Evolutionary conservation across 2,797 vertebrate genomes (phyloP), one percentile per base, ranked within the genome.

Genomic region (Rhinophrynus dorsalis): DNA sequence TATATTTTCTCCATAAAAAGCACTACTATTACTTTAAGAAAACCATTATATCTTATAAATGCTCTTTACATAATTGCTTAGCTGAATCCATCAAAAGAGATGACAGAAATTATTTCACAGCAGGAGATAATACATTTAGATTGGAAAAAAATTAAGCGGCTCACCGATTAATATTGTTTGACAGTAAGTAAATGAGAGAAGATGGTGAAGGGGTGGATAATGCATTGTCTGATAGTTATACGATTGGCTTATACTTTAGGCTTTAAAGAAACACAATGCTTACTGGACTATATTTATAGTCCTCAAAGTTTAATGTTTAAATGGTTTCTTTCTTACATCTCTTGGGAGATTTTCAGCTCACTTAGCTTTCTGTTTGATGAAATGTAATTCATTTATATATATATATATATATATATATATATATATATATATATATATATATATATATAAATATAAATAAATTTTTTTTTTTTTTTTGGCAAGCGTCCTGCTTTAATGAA

Each of bases 101-200:
- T 26, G 20, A 50, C 21, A 6, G 35, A 65, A 65, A 66, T 73
- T 66, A 73, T 73, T 59, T 59, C 44, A 30, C 29, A 48, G 59
- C 38, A 63, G 32, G 35, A 58, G 61, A 33, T 44, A 27, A 73
- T 73, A 59, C 37, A 60, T 66, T 59, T 65, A 61, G 37, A 2
- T 58, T n/a, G n/a, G 35, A 58, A 58, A 40, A 51, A 56, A 58
- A 27, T 48, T 71, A 66, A 59, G 26, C 35, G 9, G 32, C 54
- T 60, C 27, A 60, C 10, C 54, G 59, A 51, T 73, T 73, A 66
- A 73, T 52, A 15, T 20, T 38, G 17, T 13, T 44, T 65, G 60
- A 71, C 68, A 50, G 44, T 6, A 24, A 30, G 24, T 18, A 35
- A 23, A 21, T 20, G 2, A 9, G 17, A 8, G 12, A 20, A 20